phyloP scores from a whole-genome alignment of 2,888 invertebrate species.

The Charanyca ferruginea region DNA sequence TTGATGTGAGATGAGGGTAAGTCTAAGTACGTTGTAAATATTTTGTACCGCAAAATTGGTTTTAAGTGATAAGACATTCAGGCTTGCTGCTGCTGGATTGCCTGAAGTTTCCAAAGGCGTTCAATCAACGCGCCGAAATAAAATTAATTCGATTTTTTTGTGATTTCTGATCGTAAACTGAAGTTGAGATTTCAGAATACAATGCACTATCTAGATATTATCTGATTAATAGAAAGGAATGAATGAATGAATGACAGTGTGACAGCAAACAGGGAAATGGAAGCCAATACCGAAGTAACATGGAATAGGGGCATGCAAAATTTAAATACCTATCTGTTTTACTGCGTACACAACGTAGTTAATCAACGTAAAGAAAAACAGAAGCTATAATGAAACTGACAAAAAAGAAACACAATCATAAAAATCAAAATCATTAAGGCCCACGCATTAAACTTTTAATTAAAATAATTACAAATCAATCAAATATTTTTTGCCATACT shows the following conservation, averaged over 20 bases:
- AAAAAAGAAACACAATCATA: slow-evolving; percentile 6
- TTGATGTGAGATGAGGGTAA: background rate
- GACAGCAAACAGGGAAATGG: background rate
- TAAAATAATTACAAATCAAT: slow-evolving; percentile 25
- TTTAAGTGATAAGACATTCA: background rate
- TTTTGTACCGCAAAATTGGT: slow-evolving; percentile 15
- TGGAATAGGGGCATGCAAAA: background rate
- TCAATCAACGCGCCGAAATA: background rate
- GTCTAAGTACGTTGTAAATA: background rate
- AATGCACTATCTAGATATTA: too few species aligned
- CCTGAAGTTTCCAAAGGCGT: slow-evolving; percentile 9
- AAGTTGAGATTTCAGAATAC: too few species aligned
- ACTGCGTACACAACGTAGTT: background rate
- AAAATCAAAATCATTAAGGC: slow-evolving; percentile 2
- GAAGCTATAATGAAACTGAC: slow-evolving; percentile 16
- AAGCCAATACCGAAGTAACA: background rate
- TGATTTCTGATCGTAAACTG: too few species aligned
- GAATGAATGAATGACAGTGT: too few species aligned
- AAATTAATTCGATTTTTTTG: background rate
- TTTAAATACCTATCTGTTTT: background rate
- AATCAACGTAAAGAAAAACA: slow-evolving; percentile 4
- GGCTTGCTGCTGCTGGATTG: slow-evolving; percentile 5
- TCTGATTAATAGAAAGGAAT: too few species aligned
- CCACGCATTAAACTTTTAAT: slow-evolving; percentile 6
- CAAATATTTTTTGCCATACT: slow-evolving; percentile 11